Conservation (phyloP, 2,797 vertebrate genomes). For the Pteronotus mesoamericanus region DNA sequence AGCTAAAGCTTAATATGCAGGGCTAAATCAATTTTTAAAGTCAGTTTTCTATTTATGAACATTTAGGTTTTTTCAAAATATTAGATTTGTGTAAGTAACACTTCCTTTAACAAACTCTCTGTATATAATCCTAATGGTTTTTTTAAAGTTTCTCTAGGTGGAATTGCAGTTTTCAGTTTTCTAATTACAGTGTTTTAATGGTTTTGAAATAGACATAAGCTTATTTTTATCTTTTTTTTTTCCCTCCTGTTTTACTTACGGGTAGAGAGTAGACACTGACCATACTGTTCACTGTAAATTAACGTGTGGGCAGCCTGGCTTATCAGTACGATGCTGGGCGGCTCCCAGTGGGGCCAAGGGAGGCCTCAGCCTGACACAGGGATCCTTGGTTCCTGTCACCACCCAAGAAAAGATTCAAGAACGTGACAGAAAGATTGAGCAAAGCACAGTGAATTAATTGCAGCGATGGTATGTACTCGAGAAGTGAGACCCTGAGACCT, state of each 20-base stretch:
- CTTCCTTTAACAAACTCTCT: background rate
- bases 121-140: background rate
- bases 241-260: background rate
- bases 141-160: background rate
- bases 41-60: background rate
- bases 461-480: too few relatives aligned
- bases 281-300: background rate
- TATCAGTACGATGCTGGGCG: fast-evolving
- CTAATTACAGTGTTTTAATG: background rate
- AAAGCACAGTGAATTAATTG: background rate
- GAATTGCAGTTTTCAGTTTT: background rate
- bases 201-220: background rate
- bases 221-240: background rate
- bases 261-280: background rate
- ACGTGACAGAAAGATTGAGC: background rate
- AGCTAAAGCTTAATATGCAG: background rate
- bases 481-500: background rate
- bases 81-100: background rate
- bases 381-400: background rate
- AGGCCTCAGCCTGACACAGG: background rate
- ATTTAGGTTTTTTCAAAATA: background rate
- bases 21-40: constrained; percentile 24
- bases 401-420: background rate
- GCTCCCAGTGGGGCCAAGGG: background rate
- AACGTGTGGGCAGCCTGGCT: background rate